Percentiles rank a stretch among this genome's conserved stretches.
Conservation (phyloP, 2,888 invertebrate genomes). For the Eulithis prunata region DNA sequence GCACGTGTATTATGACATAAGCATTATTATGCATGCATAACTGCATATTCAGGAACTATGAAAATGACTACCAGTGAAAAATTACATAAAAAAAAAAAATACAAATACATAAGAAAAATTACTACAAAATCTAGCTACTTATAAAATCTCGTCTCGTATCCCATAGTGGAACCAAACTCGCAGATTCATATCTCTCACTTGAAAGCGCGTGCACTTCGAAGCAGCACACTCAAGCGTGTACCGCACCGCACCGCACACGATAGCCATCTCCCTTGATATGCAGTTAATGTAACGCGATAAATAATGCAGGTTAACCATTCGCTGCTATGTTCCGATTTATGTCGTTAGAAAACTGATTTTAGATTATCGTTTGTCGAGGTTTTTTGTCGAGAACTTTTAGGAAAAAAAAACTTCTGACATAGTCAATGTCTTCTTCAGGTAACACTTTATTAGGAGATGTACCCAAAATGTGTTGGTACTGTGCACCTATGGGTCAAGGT, state of each 20-base stretch:
- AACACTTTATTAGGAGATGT: no score
- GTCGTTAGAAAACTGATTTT: constrained; percentile 68
- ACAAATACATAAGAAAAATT: not conserved
- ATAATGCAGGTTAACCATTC: constrained; percentile 76
- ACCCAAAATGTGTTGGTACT: no score
- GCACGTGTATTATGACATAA: no score
- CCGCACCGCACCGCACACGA: constrained; percentile 72
- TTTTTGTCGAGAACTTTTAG: not conserved
- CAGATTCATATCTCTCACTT: constrained; percentile 73
- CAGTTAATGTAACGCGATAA: constrained; percentile 80
- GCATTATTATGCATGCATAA: no score
- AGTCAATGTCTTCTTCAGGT: no score
- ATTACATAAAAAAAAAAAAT: no score
- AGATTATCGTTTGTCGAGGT: constrained; percentile 48
- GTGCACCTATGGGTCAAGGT: no score
- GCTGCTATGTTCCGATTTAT: constrained; percentile 51
- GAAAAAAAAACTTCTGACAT: no score
- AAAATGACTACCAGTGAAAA: no score
- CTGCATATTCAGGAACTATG: no score
- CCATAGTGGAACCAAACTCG: constrained; percentile 46
- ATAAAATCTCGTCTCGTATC: constrained; percentile 44
- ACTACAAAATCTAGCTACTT: not conserved
- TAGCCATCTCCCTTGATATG: constrained; percentile 78
- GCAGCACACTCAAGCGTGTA: constrained; percentile 62
- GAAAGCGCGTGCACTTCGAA: constrained; percentile 76